Evolutionary conservation across 2,113 vertebrate genomes (phyloP).

Genomic region (Cisticola juncidis): DNA sequence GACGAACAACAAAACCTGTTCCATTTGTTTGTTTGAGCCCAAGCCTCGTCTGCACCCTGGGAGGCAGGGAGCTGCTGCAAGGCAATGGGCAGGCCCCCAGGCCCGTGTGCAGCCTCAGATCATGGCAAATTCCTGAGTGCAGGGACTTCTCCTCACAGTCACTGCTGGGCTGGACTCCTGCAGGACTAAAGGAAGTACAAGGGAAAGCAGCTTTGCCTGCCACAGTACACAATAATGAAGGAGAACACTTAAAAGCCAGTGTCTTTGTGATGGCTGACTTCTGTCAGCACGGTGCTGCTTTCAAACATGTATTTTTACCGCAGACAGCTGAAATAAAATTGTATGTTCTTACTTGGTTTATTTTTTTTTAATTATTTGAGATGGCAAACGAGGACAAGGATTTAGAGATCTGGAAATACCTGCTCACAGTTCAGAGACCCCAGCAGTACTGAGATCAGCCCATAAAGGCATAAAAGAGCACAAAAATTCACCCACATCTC

Average conservation of each 20-base stretch:
- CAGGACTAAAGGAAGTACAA: fast-evolving
- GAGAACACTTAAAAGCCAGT: neutral
- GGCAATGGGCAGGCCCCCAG: neutral
- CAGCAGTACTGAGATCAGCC: neutral
- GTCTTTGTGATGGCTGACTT: neutral
- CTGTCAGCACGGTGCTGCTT: neutral
- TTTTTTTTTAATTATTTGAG: neutral
- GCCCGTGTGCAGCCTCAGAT: neutral
- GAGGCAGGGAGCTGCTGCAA: neutral
- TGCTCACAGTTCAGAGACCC: neutral
- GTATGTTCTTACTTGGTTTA: neutral
- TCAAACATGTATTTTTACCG: neutral
- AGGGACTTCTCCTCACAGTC: neutral
- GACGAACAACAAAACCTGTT: conserved; percentile 3
- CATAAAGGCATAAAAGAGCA: neutral
- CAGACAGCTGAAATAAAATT: neutral
- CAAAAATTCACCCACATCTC: neutral
- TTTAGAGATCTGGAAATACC: neutral
- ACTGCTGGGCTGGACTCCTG: neutral
- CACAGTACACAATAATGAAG: neutral
- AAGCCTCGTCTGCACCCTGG: neutral
- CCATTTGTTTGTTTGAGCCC: neutral
- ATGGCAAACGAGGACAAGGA: neutral
- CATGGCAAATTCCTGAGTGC: fast-evolving
- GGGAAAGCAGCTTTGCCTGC: neutral